phyloP scores from a whole-genome alignment of 2,797 vertebrate species.

The Choloepus didactylus region DNA sequence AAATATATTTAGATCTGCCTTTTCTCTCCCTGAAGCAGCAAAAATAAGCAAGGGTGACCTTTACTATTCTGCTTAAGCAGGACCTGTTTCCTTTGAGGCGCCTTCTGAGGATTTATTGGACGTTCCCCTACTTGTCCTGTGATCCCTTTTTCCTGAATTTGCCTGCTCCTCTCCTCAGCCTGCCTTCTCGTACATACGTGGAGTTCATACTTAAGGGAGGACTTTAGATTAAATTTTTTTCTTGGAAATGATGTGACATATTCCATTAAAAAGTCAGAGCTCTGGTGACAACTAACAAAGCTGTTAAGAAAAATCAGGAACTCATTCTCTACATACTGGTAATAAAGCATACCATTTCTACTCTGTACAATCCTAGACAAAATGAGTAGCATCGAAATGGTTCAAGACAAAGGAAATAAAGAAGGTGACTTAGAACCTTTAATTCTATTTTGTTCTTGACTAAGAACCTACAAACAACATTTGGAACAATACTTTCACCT shows the following conservation, averaged over 20 bases:
- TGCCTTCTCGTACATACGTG: neutral
- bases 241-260: neutral
- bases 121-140: neutral
- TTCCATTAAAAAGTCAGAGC: neutral
- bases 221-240: conserved; percentile 50
- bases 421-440: conserved; percentile 43
- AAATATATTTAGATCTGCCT: conserved; percentile 59
- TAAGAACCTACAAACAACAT: neutral
- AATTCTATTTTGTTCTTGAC: conserved; percentile 39
- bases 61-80: conserved; percentile 16
- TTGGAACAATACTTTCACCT: neutral
- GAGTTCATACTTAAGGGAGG: neutral
- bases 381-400: neutral
- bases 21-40: conserved; percentile 48
- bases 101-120: neutral
- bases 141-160: neutral
- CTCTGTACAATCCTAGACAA: neutral
- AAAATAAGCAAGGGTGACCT: conserved; percentile 74
- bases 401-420: conserved; percentile 19
- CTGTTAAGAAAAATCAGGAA: neutral
- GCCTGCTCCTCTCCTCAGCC: neutral
- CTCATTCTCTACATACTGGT: neutral
- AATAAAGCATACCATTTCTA: neutral
- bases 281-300: neutral
- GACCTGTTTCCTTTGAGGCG: neutral